Conservation (phyloP, 2,797 vertebrate species). For the Crotalus adamanteus region DNA sequence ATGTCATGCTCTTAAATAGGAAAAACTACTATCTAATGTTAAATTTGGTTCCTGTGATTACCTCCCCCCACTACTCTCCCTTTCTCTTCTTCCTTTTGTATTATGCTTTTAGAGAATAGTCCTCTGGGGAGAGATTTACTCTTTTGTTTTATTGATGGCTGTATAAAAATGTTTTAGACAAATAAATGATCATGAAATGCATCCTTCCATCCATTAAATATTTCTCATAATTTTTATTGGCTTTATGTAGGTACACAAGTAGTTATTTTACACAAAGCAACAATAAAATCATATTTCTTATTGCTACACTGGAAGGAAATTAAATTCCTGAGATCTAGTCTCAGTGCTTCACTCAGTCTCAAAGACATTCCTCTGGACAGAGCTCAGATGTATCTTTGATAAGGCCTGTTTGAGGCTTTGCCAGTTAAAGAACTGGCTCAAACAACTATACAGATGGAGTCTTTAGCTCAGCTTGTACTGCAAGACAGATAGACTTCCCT, state of each 20-base stretch:
- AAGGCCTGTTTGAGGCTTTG: background rate
- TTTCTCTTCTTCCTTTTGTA: background rate
- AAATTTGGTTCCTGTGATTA: background rate
- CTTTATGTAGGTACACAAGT: background rate
- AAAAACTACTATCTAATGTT: background rate
- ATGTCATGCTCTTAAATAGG: background rate
- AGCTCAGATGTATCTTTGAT: background rate
- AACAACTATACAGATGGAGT: background rate
- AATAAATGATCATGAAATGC: background rate
- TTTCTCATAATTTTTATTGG: background rate
- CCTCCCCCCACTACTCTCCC: background rate
- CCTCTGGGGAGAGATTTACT: background rate
- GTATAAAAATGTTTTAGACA: background rate
- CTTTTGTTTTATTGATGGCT: background rate
- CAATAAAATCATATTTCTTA: background rate
- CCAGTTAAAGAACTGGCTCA: background rate
- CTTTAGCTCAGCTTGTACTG: background rate
- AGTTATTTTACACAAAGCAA: background rate
- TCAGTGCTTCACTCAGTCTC: background rate
- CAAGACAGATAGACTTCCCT: background rate
- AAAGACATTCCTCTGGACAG: background rate
- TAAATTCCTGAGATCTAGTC: background rate
- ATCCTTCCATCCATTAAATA: background rate
- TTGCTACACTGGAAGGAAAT: background rate
- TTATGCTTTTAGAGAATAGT: background rate